Base-by-base conservation (phyloP, 2,888 invertebrate genomes). In the Patella caerulea region DNA sequence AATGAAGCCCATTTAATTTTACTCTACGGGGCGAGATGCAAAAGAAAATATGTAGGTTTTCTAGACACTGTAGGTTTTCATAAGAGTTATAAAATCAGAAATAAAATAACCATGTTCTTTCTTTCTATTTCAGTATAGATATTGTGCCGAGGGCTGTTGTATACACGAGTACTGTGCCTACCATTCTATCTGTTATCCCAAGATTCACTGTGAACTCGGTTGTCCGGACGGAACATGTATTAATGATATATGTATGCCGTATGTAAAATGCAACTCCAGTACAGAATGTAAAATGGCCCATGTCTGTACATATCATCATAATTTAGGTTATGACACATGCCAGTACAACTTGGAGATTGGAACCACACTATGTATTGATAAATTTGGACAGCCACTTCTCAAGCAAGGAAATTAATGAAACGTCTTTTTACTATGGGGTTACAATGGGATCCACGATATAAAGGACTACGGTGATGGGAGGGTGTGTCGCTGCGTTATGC, bases 341-440 rank as follows among this genome's bases (percentile, higher is more conserved):
- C 89, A 89, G 75, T 89, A 89, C 78, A 87, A 90, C 78, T 84
- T 89, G 53, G 88, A 88, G 73, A 87, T 90, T 52, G 89, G 89
- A 17, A 86, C 83, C 59, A 86, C 88, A 0, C 69, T 87, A 55
- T 89, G 89, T 78, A 85, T 85, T 11, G 89, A 89, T 77, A 80
- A 83, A 12, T 73, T 86, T 34, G 89, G 89, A 9, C 7, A 9
- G 9, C 9, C 45, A 45, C 45, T 45, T 45, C 45, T 45, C 45
- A 45, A 45, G 45, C 45, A 7, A 45, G 45, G 1, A 9, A 45
- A 45, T 45, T 45, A 45, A 45, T 45, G 9, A 9, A 45, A 45
- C 9, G 45, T 4, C 4, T 34, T 45, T 45, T 45, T 45, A 45
- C 45, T 9, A 45, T 45, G 1, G 45, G 0, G 1, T 7, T 45